Conservation (phyloP, 1,140 invertebrate species). For the Triops longicaudatus region DNA sequence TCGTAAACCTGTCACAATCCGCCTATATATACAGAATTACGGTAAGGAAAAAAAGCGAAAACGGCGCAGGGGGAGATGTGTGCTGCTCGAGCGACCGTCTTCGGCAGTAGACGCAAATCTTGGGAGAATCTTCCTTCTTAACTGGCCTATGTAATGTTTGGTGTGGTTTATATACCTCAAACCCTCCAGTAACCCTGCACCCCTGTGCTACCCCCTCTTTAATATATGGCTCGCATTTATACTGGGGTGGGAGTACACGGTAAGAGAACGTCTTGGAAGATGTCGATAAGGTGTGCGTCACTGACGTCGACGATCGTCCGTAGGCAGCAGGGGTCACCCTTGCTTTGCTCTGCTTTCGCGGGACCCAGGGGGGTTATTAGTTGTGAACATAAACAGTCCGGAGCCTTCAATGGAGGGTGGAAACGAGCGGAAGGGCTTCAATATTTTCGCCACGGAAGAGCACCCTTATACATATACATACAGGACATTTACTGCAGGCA, state of each 20-base stretch:
- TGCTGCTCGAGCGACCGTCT: neutral
- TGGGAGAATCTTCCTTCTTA: neutral
- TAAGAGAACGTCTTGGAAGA: neutral
- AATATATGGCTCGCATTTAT: neutral
- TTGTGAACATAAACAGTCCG: neutral
- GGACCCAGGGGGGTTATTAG: neutral
- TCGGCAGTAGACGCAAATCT: neutral
- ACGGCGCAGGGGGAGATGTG: neutral
- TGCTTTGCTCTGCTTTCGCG: neutral
- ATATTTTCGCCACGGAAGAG: neutral
- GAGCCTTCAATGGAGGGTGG: neutral
- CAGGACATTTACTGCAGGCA: neutral
- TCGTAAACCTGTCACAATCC: constrained; percentile 2
- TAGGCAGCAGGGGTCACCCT: neutral
- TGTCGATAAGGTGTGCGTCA: constrained; percentile 14
- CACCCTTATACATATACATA: neutral
- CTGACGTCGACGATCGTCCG: neutral
- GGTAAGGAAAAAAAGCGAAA: neutral
- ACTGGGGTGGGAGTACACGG: neutral
- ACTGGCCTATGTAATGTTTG: neutral
- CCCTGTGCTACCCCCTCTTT: neutral
- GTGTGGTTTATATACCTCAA: neutral
- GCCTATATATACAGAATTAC: neutral
- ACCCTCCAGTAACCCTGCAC: neutral
- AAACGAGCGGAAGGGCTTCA: neutral